phyloP scores from a whole-genome alignment of 2,113 vertebrate species.

The Corythornis madagascariensis region DNA sequence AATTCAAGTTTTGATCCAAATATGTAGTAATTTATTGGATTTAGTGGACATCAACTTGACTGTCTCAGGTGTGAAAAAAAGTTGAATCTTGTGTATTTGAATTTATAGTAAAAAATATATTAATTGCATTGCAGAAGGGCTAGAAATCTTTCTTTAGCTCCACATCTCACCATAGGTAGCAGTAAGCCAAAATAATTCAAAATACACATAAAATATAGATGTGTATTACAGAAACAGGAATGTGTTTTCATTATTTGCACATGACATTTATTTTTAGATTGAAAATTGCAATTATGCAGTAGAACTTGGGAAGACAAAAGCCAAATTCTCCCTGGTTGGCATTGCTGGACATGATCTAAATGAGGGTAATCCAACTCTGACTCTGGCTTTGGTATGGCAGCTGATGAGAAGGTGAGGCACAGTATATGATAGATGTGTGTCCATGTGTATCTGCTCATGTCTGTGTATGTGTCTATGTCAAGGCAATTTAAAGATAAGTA shows the following conservation, averaged over 20 bases:
- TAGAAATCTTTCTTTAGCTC: not conserved
- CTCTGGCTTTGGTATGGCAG: slow-evolving; percentile 93
- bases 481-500: not conserved
- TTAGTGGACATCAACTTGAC: not conserved
- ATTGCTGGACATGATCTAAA: slow-evolving; percentile 93
- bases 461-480: not conserved
- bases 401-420: slow-evolving; percentile 90
- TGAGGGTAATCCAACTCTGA: slow-evolving; percentile 89
- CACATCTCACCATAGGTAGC: not conserved
- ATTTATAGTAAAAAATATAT: slow-evolving; percentile 2
- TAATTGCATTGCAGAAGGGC: not conserved
- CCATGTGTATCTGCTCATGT: accelerated
- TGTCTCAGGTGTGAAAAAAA: not conserved
- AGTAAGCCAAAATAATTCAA: not conserved
- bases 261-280: slow-evolving; percentile 77
- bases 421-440: not conserved
- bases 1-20: not conserved
- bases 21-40: not conserved
- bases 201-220: not conserved
- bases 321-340: slow-evolving; percentile 95
- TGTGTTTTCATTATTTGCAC: not conserved
- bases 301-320: slow-evolving; percentile 85
- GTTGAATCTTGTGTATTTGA: not conserved
- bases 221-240: not conserved
- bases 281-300: slow-evolving; percentile 98